Base-by-base conservation (phyloP, 2,797 vertebrate genomes). In the Lithobates pipiens region DNA sequence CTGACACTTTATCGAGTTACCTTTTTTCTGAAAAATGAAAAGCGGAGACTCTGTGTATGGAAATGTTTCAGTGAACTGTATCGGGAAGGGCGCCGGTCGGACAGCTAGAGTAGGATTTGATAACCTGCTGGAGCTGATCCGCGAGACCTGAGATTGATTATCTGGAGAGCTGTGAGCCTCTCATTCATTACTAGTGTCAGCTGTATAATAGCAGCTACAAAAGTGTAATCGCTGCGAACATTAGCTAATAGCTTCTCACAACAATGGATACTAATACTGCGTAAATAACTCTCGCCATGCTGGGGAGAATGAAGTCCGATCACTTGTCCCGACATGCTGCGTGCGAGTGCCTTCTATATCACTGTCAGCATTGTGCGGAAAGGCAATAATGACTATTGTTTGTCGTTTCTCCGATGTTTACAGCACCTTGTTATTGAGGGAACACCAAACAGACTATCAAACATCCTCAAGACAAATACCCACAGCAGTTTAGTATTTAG, bases 171-270 rank as follows among this genome's bases (percentile, higher is more conserved):
- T 18, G 18, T 3, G 50, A 75, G 34, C 65, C 44, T 13, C 25
- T 65, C 80, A 75, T 82, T 82, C 80, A 82, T 82, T 82, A 75
- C 44, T 42, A 13, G 54, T 82, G 80, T 82, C 80, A 65, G 80
- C 57, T n/a, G 32, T 44, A 63, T 82, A 75, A 82, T 82, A n/a
- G 80, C 10, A 21, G 69, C 36, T 32, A 82, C 46, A 73, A 25
- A 63, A 54, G 34, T 5, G 46, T 74, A 74, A 82, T 82, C 32
- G 44, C 71, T 74, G 27, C 39, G 61, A 72, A 73, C 70, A 34
- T 82, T 73, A 10, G 77, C 70, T 63, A 77, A 88, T 32, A 61
- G 89, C 88, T n/a, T 76, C 81, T 83, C 85, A 10, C 0, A 75
- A 2, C 71, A 73, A 73, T 73, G 39, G 71, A 44, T 42, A 23